Evolutionary conservation across 2,888 invertebrate genomes (phyloP).

Genomic region (Heliconius sara): DNA sequence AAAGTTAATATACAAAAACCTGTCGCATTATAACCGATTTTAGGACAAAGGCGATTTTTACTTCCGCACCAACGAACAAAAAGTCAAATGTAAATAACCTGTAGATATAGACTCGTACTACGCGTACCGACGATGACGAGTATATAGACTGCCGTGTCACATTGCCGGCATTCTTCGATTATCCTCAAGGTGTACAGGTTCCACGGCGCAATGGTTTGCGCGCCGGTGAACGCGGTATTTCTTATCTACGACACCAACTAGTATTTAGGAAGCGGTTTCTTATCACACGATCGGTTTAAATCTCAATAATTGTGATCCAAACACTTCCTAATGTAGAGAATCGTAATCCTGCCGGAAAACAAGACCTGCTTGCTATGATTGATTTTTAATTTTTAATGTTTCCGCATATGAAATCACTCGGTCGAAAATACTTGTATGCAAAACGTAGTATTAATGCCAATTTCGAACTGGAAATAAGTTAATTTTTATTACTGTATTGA

Average conservation of each 20-base stretch:
- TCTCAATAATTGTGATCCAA: conserved; percentile 64
- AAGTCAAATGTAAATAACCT: conserved; percentile 84
- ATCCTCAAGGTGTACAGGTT: conserved; percentile 47
- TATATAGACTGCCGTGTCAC: conserved; percentile 55
- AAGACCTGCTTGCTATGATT: conserved; percentile 44
- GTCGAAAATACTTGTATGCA: conserved; percentile 56
- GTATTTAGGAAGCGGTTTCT: conserved; percentile 77
- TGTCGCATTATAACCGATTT: conserved; percentile 58
- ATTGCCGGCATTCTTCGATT: conserved; percentile 55
- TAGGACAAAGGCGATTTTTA: conserved; percentile 71
- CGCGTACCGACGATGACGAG: conserved; percentile 59
- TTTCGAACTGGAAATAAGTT: conserved; percentile 52
- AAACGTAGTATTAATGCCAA: conserved; percentile 56
- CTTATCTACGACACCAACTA: conserved; percentile 42
- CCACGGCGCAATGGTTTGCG: conserved; percentile 58
- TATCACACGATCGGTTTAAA: conserved; percentile 66
- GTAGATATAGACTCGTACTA: conserved; percentile 64
- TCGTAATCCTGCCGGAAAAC: conserved; percentile 75
- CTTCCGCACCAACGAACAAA: conserved; percentile 77
- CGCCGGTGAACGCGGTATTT: conserved; percentile 30
- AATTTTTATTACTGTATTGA: conserved; percentile 51
- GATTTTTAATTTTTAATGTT: conserved; percentile 56
- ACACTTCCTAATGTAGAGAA: conserved; percentile 78
- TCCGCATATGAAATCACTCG: conserved; percentile 77
- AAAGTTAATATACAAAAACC: conserved; percentile 29